A percentile compares a stretch with the other conserved stretches of the same genome.
These are phyloP conservation scores for Pterois miles DNA, from an alignment of 2,797 vertebrate species.

Conservation along the genomic window DNA sequence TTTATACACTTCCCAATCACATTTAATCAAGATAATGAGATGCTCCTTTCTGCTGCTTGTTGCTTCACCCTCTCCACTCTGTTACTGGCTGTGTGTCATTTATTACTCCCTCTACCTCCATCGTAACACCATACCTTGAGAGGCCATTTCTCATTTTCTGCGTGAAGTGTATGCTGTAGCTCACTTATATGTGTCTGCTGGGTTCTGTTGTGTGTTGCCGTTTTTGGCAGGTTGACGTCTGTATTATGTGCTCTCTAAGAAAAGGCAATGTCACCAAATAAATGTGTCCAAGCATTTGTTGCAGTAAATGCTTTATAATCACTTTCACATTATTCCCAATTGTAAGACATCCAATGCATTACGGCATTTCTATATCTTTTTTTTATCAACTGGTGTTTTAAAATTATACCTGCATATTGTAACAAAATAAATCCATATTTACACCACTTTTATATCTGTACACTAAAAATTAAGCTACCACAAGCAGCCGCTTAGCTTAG, in stretches of 20 bases:
- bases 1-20: slow-evolving; percentile 42
- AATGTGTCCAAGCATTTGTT: neutral
- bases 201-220: slow-evolving; percentile 2
- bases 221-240: neutral
- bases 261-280: slow-evolving; percentile 4
- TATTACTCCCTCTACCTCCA: neutral
- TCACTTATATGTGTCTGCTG: slow-evolving; percentile 15
- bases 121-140: neutral
- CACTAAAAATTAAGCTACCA: neutral
- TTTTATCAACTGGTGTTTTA: neutral
- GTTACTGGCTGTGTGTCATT: neutral
- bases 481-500: neutral
- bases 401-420: neutral
- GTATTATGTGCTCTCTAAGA: neutral
- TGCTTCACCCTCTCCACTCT: neutral
- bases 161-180: neutral
- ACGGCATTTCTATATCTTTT: neutral
- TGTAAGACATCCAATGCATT: neutral
- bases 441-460: too few species aligned
- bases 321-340: neutral
- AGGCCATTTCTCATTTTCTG: neutral
- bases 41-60: neutral
- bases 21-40: slow-evolving; percentile 35
- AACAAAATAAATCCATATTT: too few species aligned
- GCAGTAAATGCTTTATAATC: neutral